phyloP scores from a whole-genome alignment of 1,140 invertebrate genomes.

The Brachionus sp. region DNA sequence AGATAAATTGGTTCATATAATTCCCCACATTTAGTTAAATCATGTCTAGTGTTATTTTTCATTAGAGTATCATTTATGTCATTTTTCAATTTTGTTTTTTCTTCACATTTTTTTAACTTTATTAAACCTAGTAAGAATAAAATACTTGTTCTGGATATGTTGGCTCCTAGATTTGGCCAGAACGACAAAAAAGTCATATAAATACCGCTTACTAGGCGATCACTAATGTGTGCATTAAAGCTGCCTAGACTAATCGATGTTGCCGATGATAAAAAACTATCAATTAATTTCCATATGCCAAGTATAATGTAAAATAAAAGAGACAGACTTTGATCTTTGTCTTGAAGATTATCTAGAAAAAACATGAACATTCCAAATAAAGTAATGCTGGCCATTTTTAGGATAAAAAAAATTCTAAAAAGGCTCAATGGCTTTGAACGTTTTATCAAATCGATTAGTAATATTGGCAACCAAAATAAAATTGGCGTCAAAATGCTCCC shows the following conservation, averaged over 20 bases:
- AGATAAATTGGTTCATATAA: too few relatives aligned
- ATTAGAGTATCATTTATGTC: background rate
- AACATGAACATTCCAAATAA: background rate
- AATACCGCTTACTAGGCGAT: background rate
- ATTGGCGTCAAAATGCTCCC: background rate
- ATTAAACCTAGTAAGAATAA: background rate
- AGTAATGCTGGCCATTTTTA: background rate
- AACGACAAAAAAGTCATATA: constrained; percentile 11
- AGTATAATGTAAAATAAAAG: background rate
- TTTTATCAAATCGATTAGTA: background rate
- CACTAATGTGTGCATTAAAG: background rate
- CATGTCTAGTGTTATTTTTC: background rate
- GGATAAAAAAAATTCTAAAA: background rate
- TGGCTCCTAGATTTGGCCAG: background rate
- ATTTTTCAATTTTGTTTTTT: background rate
- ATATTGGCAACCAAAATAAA: background rate
- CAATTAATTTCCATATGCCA: background rate
- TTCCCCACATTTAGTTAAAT: too few relatives aligned
- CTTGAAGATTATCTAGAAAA: background rate
- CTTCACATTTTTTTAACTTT: background rate
- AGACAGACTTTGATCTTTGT: background rate
- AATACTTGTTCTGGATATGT: background rate
- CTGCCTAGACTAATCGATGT: background rate
- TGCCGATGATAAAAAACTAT: background rate
- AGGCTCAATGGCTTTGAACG: background rate